Base-by-base conservation (phyloP, 2,888 invertebrate species). In the Lasius fuliginosus region DNA sequence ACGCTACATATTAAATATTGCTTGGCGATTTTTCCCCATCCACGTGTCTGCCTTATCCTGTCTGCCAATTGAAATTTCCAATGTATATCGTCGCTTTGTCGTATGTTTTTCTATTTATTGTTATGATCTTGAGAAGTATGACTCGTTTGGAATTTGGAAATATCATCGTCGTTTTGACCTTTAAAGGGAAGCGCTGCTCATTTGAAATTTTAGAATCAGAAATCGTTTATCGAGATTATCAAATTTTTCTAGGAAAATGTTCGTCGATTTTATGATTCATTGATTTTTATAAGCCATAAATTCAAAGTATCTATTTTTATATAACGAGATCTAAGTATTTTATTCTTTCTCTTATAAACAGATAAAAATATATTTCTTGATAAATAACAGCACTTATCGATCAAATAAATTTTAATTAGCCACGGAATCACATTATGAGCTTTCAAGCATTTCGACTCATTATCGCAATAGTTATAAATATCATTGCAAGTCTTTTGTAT, bases 21-120 rank as follows among this genome's bases (percentile, higher is more conserved):
- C 4, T 40, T 27, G 27, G 40, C 3, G 0, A 58, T 73, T 73
- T 58, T 58, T 73, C 58, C 27, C 58, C 11, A 46, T 18, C 11
- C 33, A 12, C 1, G 4, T 64, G 4, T 64, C 15, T 33, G 3
- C 6, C 12, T 33, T 68, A 46, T 36, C 15, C 9, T 27, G 11
- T 23, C 33, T 33, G 33, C 30, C 46, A 33, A 46, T 46, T 42
- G 71, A 79, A 77, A 69, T 69, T 79, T 79, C 58, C 33, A 79
- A 12, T 23, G 23, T 79, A 49, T 33, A 42, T 68, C 23, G 40
- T 42, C 18, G 30, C 60, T 79, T 60, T 71, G 46, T 0, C 33
- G 60, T 79, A 46, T 9, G 46, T 49, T 68, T 79, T 79, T 79
- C 77, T 79, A 79, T 71, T 79, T 79, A 79, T 79, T 79, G 46